Percentiles rank a stretch among this genome's conserved stretches.
These are phyloP conservation scores for Acanthochromis polyacanthus DNA, from an alignment of 2,113 vertebrate species.

Conservation along the genomic window DNA sequence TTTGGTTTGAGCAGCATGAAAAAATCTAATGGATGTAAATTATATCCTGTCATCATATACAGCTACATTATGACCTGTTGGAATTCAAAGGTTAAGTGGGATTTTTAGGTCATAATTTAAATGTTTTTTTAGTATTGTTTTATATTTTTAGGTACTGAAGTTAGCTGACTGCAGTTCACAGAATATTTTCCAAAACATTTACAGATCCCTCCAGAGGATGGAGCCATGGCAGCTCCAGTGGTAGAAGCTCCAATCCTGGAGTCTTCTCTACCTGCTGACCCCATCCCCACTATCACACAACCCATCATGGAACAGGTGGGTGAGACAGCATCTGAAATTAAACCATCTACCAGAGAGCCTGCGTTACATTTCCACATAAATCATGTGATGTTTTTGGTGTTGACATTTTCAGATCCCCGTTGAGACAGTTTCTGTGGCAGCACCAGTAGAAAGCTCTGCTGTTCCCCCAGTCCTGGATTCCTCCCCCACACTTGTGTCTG, in stretches of 20 bases:
- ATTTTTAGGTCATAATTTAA: too few species aligned
- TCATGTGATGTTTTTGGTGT: neutral
- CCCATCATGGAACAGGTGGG: constrained; percentile 74
- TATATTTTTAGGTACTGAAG: too few species aligned
- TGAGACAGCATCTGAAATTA: constrained; percentile 31
- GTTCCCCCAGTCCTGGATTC: constrained; percentile 26
- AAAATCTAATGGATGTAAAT: too few species aligned
- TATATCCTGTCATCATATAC: too few species aligned
- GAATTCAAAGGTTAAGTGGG: too few species aligned
- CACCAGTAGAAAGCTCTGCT: constrained; percentile 19
- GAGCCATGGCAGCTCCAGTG: constrained; percentile 16
- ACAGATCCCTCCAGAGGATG: constrained; percentile 56
- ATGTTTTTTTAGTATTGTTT: too few species aligned
- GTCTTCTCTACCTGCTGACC: constrained; percentile 51
- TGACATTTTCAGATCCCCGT: constrained; percentile 35
- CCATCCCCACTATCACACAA: constrained; percentile 53
- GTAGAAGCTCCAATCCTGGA: constrained; percentile 40
- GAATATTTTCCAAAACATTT: neutral
- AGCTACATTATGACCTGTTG: too few species aligned
- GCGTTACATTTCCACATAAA: neutral
- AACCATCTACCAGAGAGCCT: neutral
- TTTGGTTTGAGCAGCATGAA: too few species aligned
- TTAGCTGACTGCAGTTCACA: too few species aligned
- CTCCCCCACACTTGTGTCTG: constrained; percentile 32
- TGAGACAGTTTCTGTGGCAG: constrained; percentile 16